Evolutionary conservation across 2,113 vertebrate species (phyloP), one percentile per base, ranked within the genome.

Genomic region (Rhinolophus ferrumequinum): DNA sequence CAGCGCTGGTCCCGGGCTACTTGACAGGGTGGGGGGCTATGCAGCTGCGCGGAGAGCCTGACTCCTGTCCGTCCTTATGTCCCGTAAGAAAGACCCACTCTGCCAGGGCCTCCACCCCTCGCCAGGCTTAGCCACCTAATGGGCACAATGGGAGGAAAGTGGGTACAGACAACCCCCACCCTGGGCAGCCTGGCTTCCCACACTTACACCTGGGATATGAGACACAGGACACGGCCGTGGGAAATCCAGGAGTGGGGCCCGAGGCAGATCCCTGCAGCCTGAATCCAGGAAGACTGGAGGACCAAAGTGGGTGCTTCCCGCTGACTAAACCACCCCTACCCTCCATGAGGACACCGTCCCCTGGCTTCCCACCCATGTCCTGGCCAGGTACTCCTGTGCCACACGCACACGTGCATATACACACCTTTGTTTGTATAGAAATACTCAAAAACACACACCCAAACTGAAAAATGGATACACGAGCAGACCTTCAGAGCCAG

Each of bases 161-260:
- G 33, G 47, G 35, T 28, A 18, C 18, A 14, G 69, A 47, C 22
- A 86, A 30, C 0, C 22, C 28, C 21, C 0, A 14, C 28, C 16
- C 4, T 21, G 0, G 41, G 44, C 28, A 38, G 60, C 60, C 64
- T 47, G 8, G 18, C 47, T 30, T 54, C 38, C 58, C 56, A 35
- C 24, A 22, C 70, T 50, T 33, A 47, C 2, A 30, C 24, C 33
- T 0, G 3, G 26, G 33, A n/a, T 21, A 30, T 0, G 7, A 22
- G 33, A n/a, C 30, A 35, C 16, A 24, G 41, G 47, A 83, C 82
- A 41, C 9, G 4, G 56, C 30, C 11, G 56, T 16, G 38, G 41
- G 44, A 35, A 33, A 44, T 16, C 52, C n/a, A 73, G 75, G 9
- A 70, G 21, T 1, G 0, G 8, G 33, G 73, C 26, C 33, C 2